Evolutionary conservation across 92 coral and sea anemone species (phyloP).

Genomic region (Palythoa grandis): DNA sequence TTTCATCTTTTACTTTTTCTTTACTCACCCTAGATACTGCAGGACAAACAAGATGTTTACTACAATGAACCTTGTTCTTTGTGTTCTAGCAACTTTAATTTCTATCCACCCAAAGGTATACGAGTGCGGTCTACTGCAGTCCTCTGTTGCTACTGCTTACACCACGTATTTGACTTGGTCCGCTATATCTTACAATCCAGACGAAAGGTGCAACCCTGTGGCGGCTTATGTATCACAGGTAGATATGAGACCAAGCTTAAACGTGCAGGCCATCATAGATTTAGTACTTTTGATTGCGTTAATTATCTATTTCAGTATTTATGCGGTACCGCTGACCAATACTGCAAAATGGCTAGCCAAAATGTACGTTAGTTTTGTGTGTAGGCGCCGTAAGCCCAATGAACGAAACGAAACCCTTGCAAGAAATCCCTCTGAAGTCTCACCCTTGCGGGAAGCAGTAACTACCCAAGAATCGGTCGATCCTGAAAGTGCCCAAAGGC

Average conservation of each 20-base stretch:
- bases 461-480: background rate
- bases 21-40: constrained; percentile 72
- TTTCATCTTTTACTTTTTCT: constrained; percentile 79
- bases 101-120: constrained; percentile 89
- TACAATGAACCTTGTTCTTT: constrained; percentile 84
- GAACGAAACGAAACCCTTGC: background rate
- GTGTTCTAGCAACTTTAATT: constrained; percentile 76
- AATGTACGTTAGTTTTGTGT: constrained; percentile 8
- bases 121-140: constrained; percentile 88
- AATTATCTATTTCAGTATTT: constrained; percentile 78
- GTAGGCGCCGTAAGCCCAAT: background rate
- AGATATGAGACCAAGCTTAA: constrained; percentile 94
- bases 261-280: constrained; percentile 88
- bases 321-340: constrained; percentile 63
- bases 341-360: constrained; percentile 62
- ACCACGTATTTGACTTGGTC: constrained; percentile 91
- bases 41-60: constrained; percentile 86
- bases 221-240: constrained; percentile 91
- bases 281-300: constrained; percentile 63
- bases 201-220: constrained; percentile 92
- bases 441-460: constrained; percentile 18
- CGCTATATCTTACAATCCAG: constrained; percentile 91
- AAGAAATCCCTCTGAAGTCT: constrained; percentile 23
- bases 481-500: background rate
- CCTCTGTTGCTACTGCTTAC: constrained; percentile 71